Evolutionary conservation across 1,140 invertebrate genomes (phyloP).

Genomic region (Drosophila simulans): DNA sequence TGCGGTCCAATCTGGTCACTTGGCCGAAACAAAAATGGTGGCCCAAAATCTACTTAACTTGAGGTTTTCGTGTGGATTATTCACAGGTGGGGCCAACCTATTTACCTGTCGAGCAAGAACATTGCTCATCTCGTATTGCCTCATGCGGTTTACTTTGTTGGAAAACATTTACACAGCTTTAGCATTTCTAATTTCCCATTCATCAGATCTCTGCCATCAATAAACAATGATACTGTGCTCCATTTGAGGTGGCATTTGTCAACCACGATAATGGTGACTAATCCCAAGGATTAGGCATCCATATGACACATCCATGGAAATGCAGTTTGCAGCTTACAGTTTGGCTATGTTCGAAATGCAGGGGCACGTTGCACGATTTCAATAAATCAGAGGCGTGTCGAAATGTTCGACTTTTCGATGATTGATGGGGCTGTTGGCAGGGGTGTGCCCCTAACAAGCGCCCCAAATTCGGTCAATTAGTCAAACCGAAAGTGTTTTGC

Average conservation of each 20-base stretch:
- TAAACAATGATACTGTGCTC: constrained; percentile 13
- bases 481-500: constrained; percentile 56
- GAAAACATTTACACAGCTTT: constrained; percentile 51
- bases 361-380: constrained; percentile 47
- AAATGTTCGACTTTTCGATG: constrained; percentile 30
- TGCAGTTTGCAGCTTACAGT: constrained; percentile 38
- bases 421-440: constrained; percentile 42
- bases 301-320: constrained; percentile 4
- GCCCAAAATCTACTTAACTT: background rate
- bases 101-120: background rate
- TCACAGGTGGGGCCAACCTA: background rate
- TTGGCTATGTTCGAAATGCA: constrained; percentile 16
- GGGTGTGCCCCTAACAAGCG: constrained; percentile 20
- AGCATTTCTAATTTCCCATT: constrained; percentile 4
- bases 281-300: constrained; percentile 16
- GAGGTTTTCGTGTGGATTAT: background rate
- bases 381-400: constrained; percentile 67
- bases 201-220: background rate
- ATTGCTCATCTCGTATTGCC: background rate
- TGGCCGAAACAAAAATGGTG: constrained; percentile 1
- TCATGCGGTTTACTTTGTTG: constrained; percentile 2
- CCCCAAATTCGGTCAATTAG: constrained; percentile 67
- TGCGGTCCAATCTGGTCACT: constrained; percentile 9
- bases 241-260: constrained; percentile 34
- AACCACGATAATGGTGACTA: constrained; percentile 36